Evolutionary conservation across 2,113 vertebrate species (phyloP), one percentile per base, ranked within the genome.

Genomic region (Vulpes ferrilata): DNA sequence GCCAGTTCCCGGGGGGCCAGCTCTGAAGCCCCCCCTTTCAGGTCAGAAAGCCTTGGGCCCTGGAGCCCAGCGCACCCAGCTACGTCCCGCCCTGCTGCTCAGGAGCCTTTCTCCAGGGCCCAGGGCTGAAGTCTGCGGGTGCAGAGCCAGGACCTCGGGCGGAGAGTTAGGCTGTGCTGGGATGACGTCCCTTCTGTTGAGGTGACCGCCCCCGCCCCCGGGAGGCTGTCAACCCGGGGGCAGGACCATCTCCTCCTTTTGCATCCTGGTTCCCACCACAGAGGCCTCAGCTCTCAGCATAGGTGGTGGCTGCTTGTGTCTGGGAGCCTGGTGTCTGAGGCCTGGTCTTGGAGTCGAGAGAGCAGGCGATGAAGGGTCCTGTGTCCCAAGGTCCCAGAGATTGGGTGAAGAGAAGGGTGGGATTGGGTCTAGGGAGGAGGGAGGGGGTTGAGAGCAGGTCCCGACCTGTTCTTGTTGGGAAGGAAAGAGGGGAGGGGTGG

Each of bases 41-140:
- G 60, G 27, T 60, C 60, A 22, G 71, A 48, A 38, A 22, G 13
- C 32, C 53, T 8, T 15, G 51, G 86, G n/a, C 19, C 43, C 64
- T 10, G 10, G 38, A 43, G 25, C 71, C 4, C 3, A 20, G 16
- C 16, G 43, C 57, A 53, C 25, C 23, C 6, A 11, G 65, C 65
- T 27, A 4, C 16, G 83, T 57, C n/a, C 48, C 1, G 0, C 51
- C 53, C 27, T 0, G 0, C 73, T 27, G 57, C 5, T 35, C 20
- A 2, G 17, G 10, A 9, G n/a, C 73, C 25, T 3, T 10, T 20
- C 51, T 64, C 67, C 10, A 10, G 69, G 62, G 60, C 67, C 19
- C 13, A 1, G 57, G 71, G 30, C 17, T 35, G n/a, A 89, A 71
- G 43, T 43, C 62, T 23, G 25, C 32, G 3, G 85, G 7, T 55